Percentiles rank a stretch among this genome's conserved stretches.
These are phyloP conservation scores for Channallabes apus DNA, from an alignment of 2,797 vertebrate species.

Conservation along the genomic window DNA sequence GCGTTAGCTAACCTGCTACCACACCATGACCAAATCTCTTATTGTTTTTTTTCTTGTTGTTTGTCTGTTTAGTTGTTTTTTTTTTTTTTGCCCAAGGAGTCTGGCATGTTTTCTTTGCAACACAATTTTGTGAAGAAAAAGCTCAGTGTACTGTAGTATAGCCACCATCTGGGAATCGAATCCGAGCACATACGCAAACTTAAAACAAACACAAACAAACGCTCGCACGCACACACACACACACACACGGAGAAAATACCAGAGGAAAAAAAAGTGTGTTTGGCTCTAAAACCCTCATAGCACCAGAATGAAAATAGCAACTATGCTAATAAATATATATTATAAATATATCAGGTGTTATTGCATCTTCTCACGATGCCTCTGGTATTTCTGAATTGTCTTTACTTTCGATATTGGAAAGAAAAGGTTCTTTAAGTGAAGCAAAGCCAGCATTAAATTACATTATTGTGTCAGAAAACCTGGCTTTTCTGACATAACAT, in stretches of 20 bases:
- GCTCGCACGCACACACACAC: no score
- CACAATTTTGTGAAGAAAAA: background rate
- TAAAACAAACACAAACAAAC: background rate
- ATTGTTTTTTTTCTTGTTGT: background rate
- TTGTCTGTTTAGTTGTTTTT: background rate
- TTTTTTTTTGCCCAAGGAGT: background rate
- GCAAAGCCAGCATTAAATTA: conserved; percentile 16
- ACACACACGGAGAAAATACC: background rate
- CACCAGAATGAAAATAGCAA: conserved; percentile 11
- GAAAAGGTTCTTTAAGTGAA: conserved; percentile 19
- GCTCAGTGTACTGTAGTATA: no score
- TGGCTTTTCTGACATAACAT: conserved; percentile 20
- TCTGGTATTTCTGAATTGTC: conserved; percentile 19
- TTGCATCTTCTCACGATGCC: conserved; percentile 19
- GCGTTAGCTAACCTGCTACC: conserved; percentile 3
- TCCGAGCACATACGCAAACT: background rate
- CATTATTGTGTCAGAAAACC: conserved; percentile 21
- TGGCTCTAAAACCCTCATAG: background rate
- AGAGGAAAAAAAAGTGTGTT: background rate
- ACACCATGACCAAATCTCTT: background rate
- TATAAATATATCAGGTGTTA: conserved; percentile 24
- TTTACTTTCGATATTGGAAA: conserved; percentile 27
- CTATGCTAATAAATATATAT: conserved; percentile 15
- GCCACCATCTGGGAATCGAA: conserved; percentile 5
- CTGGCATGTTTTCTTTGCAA: background rate